phyloP scores from a whole-genome alignment of 2,113 vertebrate genomes.

The Hepsetus odoe region DNA sequence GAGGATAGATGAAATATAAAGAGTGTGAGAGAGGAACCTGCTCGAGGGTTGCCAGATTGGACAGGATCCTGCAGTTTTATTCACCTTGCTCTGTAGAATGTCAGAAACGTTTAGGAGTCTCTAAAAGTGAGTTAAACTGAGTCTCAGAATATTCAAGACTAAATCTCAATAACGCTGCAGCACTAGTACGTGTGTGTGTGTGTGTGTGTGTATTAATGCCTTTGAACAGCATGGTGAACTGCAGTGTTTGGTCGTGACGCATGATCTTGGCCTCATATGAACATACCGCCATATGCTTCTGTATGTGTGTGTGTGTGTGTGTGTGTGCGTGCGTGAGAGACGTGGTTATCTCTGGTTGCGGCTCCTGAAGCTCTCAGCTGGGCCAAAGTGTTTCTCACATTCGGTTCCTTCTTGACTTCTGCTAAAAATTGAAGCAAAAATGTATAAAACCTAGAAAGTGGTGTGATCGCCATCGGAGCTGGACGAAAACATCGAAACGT shows the following conservation, averaged over 20 bases:
- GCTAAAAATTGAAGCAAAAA: background rate
- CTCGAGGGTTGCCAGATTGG: background rate
- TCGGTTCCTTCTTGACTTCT: background rate
- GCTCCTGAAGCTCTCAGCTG: background rate
- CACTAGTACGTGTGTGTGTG: background rate
- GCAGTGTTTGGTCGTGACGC: slow-evolving; percentile 10
- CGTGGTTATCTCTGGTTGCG: background rate
- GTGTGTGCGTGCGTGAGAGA: background rate
- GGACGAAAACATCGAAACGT: no score
- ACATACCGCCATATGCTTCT: background rate
- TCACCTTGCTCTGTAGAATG: no score
- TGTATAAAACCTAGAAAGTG: background rate
- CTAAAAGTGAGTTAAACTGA: no score
- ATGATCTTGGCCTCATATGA: background rate
- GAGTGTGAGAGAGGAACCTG: no score
- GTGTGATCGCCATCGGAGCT: no score
- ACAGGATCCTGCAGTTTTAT: no score
- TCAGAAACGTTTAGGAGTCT: no score
- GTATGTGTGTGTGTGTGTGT: slow-evolving; percentile 5
- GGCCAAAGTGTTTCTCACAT: background rate
- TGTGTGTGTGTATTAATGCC: slow-evolving; percentile 3
- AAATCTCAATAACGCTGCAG: no score
- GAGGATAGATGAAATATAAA: background rate
- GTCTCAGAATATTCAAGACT: no score
- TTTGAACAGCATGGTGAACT: slow-evolving; percentile 32